These are phyloP conservation scores for Hypotaenidia okinawae DNA, from an alignment of 2,797 vertebrate species.

Conservation along the genomic window DNA sequence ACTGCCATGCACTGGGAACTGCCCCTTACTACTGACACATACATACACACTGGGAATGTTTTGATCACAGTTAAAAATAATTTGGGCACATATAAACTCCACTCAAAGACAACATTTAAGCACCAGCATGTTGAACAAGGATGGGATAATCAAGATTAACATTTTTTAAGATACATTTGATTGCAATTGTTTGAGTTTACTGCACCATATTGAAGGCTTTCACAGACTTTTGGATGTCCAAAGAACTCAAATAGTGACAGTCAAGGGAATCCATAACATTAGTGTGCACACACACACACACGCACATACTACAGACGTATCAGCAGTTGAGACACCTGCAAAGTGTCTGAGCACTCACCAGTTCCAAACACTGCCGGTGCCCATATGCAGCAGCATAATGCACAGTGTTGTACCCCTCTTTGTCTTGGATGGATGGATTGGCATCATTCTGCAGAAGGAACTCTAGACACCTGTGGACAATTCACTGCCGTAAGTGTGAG, in stretches of 20 bases:
- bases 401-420: conserved; percentile 92
- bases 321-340: neutral
- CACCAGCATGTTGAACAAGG: neutral
- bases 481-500: neutral
- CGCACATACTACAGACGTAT: rapidly evolving
- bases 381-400: conserved; percentile 98
- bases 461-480: conserved; percentile 89
- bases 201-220: neutral
- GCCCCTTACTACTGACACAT: neutral
- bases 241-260: neutral
- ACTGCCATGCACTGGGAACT: neutral
- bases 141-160: neutral
- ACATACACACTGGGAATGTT: neutral
- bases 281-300: no score
- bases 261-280: neutral
- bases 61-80: neutral
- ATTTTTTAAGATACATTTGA: neutral
- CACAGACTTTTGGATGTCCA: neutral
- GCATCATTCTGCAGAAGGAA: conserved; percentile 94
- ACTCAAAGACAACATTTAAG: neutral
- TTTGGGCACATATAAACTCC: neutral
- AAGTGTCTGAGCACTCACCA: conserved; percentile 82
- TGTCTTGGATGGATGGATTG: conserved; percentile 89
- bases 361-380: conserved; percentile 92
- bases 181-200: neutral